phyloP scores from a whole-genome alignment of 2,113 vertebrate species.

The Oryzias celebensis region DNA sequence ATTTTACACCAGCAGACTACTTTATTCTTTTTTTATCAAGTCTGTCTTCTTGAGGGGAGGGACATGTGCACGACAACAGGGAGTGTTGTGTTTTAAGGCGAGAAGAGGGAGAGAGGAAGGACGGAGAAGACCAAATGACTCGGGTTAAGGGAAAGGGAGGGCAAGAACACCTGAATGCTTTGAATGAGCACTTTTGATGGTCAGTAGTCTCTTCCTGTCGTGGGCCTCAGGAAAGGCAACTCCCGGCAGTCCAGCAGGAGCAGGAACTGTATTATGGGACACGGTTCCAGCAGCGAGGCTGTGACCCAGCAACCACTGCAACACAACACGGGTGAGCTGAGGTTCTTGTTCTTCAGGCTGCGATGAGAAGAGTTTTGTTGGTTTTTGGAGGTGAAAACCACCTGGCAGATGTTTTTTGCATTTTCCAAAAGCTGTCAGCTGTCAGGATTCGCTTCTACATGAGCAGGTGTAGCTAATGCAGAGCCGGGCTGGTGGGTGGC shows the following conservation, averaged over 20 bases:
- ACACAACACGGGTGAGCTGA: conserved; percentile 64
- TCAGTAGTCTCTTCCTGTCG: conserved; percentile 55
- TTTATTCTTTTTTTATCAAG: conserved; percentile 76
- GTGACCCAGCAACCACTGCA: conserved; percentile 59
- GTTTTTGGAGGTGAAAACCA: neutral
- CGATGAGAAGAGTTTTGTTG: neutral
- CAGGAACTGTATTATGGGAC: conserved; percentile 67
- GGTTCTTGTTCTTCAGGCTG: neutral
- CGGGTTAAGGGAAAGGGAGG: conserved; percentile 69
- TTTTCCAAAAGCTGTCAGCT: neutral
- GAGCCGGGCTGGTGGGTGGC: conserved; percentile 20
- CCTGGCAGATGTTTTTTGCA: neutral
- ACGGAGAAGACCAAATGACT: conserved; percentile 81
- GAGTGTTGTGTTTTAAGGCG: conserved; percentile 72
- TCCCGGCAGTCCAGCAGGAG: conserved; percentile 40
- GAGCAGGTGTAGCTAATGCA: conserved; percentile 30
- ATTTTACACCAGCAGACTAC: conserved; percentile 74
- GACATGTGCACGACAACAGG: conserved; percentile 36
- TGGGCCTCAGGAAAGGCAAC: conserved; percentile 54
- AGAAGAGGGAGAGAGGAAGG: conserved; percentile 65
- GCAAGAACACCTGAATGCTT: conserved; percentile 24
- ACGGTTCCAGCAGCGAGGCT: conserved; percentile 61
- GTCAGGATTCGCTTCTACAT: neutral
- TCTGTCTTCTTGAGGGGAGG: conserved; percentile 71
- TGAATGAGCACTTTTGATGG: conserved; percentile 32